Percentiles rank a stretch among this genome's conserved stretches.
Conservation (phyloP, 2,888 invertebrate species). For the Hypolimnas misippus region DNA sequence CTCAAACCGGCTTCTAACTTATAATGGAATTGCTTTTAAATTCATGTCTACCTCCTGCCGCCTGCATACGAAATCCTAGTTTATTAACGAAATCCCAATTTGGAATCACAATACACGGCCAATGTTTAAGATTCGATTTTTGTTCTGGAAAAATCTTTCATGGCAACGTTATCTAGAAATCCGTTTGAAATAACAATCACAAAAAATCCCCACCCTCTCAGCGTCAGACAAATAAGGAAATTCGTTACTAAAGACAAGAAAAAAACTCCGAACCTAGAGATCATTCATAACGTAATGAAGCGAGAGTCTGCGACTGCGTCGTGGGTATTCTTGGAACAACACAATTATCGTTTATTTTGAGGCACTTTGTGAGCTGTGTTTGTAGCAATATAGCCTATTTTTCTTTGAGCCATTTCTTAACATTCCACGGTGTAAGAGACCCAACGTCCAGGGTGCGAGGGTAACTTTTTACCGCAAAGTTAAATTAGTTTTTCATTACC, state of each 20-base stretch:
- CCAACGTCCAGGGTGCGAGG: slow-evolving; percentile 34
- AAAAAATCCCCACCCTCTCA: slow-evolving; percentile 42
- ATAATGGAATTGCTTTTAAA: slow-evolving; percentile 78
- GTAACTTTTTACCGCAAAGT: slow-evolving; percentile 57
- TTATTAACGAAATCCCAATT: slow-evolving; percentile 46
- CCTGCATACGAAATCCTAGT: slow-evolving; percentile 57
- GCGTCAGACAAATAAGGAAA: slow-evolving; percentile 52
- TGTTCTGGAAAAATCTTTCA: slow-evolving; percentile 9
- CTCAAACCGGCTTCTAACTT: slow-evolving; percentile 66
- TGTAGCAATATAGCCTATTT: slow-evolving; percentile 29
- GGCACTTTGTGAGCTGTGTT: slow-evolving; percentile 13
- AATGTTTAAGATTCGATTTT: slow-evolving; percentile 28
- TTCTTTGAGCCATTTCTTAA: slow-evolving; percentile 24
- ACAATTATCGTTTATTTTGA: slow-evolving; percentile 13
- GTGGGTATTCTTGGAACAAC: slow-evolving; percentile 12
- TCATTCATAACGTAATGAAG: slow-evolving; percentile 55
- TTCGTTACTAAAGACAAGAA: slow-evolving; percentile 50
- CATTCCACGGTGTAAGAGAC: slow-evolving; percentile 12
- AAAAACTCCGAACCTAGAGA: slow-evolving; percentile 40
- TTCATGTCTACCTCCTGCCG: slow-evolving; percentile 59
- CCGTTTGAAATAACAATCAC: slow-evolving; percentile 39
- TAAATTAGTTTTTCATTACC: slow-evolving; percentile 69
- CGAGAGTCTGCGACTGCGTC: slow-evolving; percentile 32
- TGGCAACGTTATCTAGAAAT: slow-evolving; percentile 23
- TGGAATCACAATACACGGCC: slow-evolving; percentile 48